Conservation (phyloP, 1,140 invertebrate species). For the Belonocnema kinseyi region DNA sequence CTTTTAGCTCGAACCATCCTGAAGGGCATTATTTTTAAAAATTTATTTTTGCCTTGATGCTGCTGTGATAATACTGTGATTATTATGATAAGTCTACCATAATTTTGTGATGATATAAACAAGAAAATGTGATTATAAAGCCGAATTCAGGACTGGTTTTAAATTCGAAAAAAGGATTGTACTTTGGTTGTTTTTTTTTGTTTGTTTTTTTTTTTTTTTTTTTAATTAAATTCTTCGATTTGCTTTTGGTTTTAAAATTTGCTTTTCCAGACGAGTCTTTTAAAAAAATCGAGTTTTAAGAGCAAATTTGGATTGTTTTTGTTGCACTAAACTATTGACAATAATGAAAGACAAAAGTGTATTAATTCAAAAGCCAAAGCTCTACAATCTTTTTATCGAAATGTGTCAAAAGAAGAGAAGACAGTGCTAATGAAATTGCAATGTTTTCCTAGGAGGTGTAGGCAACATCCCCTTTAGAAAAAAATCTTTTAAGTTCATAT, state of each 20-base stretch:
- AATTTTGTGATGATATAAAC: too few relatives aligned
- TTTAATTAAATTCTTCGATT: background rate
- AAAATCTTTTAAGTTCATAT: background rate
- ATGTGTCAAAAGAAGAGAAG: slow-evolving; percentile 18
- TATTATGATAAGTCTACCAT: background rate
- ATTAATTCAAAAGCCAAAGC: slow-evolving; percentile 2
- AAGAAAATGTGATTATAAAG: too few relatives aligned
- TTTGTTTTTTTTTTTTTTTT: too few relatives aligned
- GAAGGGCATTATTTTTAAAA: background rate
- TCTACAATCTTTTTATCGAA: background rate
- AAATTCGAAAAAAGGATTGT: too few relatives aligned
- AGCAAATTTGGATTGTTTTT: background rate
- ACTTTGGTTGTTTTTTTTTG: background rate
- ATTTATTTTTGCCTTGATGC: background rate
- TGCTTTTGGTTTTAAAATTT: background rate
- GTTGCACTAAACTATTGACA: background rate
- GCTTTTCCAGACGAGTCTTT: too few relatives aligned
- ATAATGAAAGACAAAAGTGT: background rate
- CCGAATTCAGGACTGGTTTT: too few relatives aligned
- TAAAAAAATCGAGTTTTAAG: background rate
- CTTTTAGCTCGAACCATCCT: slow-evolving; percentile 6
- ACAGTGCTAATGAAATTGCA: background rate
- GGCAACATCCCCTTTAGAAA: background rate
- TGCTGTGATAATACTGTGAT: slow-evolving; percentile 17
- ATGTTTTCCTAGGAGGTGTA: slow-evolving; percentile 21